Conservation (phyloP, 2,888 invertebrate species). For the Drosophila sordidula region DNA sequence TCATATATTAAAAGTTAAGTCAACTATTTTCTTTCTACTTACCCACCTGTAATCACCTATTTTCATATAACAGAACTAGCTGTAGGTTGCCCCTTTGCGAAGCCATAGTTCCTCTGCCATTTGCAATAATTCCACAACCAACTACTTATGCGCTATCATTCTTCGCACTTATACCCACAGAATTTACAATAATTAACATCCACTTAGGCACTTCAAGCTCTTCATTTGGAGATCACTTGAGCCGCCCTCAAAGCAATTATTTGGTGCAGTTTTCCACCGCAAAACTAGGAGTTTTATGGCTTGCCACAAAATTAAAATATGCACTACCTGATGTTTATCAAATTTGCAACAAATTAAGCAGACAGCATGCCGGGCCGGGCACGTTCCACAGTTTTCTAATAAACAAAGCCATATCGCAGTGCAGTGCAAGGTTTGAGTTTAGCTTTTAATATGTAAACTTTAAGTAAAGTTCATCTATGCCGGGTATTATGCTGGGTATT, state of each 20-base stretch:
- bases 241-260: background rate
- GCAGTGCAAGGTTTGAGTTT: background rate
- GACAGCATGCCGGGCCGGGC: conserved; percentile 2
- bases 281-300: background rate
- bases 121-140: background rate
- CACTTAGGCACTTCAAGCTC: too few species aligned
- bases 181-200: background rate
- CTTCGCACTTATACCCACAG: background rate
- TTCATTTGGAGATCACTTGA: too few species aligned
- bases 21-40: too few species aligned
- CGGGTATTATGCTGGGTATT: background rate
- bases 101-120: too few species aligned
- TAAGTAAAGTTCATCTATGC: background rate
- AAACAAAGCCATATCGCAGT: background rate
- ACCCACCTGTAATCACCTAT: too few species aligned
- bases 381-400: conserved; percentile 11
- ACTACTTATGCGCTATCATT: background rate
- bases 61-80: too few species aligned
- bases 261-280: background rate
- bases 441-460: background rate
- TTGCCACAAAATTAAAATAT: background rate
- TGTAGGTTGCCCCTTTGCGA: too few species aligned
- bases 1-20: too few species aligned
- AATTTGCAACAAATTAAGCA: conserved; percentile 3
- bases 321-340: background rate